These are phyloP conservation scores for Apogon talboti DNA, from an alignment of 2,797 vertebrate genomes.

Conservation along the genomic window DNA sequence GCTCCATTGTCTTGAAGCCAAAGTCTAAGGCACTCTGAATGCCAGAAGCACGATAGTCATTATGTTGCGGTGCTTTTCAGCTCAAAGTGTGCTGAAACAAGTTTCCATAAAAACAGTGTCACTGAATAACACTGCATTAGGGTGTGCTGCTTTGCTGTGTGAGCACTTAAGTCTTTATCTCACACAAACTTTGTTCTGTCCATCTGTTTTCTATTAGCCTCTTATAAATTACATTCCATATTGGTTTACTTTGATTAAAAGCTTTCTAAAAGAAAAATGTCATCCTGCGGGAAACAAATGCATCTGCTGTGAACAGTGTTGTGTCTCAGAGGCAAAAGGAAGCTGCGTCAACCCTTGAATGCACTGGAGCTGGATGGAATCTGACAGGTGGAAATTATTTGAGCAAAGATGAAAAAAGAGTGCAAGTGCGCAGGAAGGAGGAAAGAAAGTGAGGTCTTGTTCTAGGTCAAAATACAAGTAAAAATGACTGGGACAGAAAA, in stretches of 20 bases:
- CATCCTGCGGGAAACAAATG: conserved; percentile 3
- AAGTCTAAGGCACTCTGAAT: conserved; percentile 54
- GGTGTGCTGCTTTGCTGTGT: conserved; percentile 4
- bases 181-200: conserved; percentile 23
- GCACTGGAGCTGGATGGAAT: conserved; percentile 38
- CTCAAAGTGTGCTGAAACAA: conserved; percentile 30
- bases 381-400: conserved; percentile 59
- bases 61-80: conserved; percentile 37
- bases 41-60: conserved; percentile 48
- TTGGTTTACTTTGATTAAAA: conserved; percentile 10
- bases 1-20: conserved; percentile 70
- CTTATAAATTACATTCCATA: conserved; percentile 2
- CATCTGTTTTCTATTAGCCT: conserved; percentile 17
- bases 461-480: conserved; percentile 30
- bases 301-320: conserved; percentile 1
- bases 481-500: conserved; percentile 13
- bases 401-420: conserved; percentile 19
- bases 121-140: conserved; percentile 8
- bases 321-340: conserved; percentile 14
- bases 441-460: conserved; percentile 10
- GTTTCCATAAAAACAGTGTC: conserved; percentile 25
- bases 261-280: conserved; percentile 7
- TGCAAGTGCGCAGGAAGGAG: neutral
- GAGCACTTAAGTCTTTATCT: conserved; percentile 7
- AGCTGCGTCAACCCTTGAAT: neutral